These are phyloP conservation scores for Xenentodon cancila DNA, from an alignment of 2,797 vertebrate species.

Conservation along the genomic window DNA sequence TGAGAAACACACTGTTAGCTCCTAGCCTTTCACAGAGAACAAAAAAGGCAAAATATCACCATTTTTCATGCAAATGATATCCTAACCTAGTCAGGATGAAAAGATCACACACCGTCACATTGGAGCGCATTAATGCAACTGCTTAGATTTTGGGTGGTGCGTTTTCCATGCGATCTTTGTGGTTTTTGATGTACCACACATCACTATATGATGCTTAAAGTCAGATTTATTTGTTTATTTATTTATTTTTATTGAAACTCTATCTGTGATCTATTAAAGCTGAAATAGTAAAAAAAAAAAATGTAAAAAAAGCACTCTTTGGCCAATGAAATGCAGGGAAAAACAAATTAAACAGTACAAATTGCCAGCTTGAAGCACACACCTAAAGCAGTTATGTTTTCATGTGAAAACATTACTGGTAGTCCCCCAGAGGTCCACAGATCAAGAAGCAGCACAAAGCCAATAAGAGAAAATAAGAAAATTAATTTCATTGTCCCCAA, in stretches of 20 bases:
- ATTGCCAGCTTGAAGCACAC: no score
- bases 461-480: neutral
- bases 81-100: conserved; percentile 8
- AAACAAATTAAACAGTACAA: neutral
- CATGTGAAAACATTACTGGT: no score
- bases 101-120: conserved; percentile 1
- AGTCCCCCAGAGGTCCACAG: neutral
- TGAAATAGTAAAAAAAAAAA: neutral
- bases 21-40: conserved; percentile 22
- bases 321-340: no score
- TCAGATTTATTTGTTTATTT: no score
- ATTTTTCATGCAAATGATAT: conserved; percentile 35
- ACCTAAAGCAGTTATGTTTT: no score
- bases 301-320: neutral
- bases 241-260: neutral
- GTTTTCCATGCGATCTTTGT: conserved; percentile 28
- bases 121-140: conserved; percentile 4
- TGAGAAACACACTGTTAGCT: conserved; percentile 47
- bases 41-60: conserved; percentile 16
- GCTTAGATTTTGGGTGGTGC: conserved; percentile 39
- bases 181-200: conserved; percentile 22
- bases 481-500: neutral
- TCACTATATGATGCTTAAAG: neutral
- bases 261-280: neutral
- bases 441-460: neutral